A percentile compares a stretch with the other conserved stretches of the same genome.
Evolutionary conservation across 2,888 invertebrate genomes (phyloP).

Genomic region (Eupithecia exiguata): DNA sequence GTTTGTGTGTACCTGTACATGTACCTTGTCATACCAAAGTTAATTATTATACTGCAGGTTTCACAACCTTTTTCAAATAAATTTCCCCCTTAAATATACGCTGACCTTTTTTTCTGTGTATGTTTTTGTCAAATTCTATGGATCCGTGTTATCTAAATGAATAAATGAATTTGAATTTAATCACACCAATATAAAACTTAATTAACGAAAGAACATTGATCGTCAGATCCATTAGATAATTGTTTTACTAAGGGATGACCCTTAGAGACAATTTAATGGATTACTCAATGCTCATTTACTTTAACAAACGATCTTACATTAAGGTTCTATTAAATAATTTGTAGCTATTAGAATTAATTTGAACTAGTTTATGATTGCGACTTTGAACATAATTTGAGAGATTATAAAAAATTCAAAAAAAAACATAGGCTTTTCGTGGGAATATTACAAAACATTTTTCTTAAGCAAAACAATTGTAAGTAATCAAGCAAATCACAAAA

Average conservation of each 20-base stretch:
- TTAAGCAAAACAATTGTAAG: no score
- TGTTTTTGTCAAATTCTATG: no score
- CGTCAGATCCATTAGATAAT: conserved; percentile 4
- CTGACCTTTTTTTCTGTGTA: no score
- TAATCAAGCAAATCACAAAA: no score
- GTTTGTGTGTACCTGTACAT: no score
- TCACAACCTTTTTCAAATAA: not conserved
- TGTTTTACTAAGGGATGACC: conserved; percentile 5
- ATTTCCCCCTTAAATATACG: not conserved
- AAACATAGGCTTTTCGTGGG: not conserved
- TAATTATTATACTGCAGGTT: not conserved
- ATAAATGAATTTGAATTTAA: no score
- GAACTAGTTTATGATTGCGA: not conserved
- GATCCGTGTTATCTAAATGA: no score
- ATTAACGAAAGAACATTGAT: conserved; percentile 6
- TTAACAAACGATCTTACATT: conserved; percentile 9
- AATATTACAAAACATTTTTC: no score
- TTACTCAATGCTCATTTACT: conserved; percentile 1
- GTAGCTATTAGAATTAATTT: not conserved
- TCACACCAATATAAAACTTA: not conserved
- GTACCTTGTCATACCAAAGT: no score
- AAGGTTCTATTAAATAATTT: not conserved
- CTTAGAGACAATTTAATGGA: not conserved
- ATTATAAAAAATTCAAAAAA: no score
- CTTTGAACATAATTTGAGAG: not conserved